Conservation (phyloP, 2,888 invertebrate species). For the Sarcophaga subvicina region DNA sequence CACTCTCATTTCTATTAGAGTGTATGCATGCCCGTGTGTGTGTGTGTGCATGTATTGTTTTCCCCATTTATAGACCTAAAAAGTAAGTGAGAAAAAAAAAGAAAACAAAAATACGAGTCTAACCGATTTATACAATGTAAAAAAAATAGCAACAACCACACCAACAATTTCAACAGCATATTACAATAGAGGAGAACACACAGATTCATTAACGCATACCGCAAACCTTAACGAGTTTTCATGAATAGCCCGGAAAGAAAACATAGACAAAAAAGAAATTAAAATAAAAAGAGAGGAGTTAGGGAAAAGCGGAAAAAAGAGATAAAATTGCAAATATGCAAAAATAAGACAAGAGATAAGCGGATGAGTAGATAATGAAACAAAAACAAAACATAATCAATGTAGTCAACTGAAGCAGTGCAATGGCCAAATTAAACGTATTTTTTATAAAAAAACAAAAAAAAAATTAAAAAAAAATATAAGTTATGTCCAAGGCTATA, state of each 20-base stretch:
- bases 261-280: neutral
- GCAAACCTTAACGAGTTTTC: constrained; percentile 64
- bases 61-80: constrained; percentile 5
- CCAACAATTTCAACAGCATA: neutral
- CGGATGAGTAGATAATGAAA: neutral
- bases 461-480: too few relatives aligned
- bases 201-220: constrained; percentile 67
- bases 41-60: constrained; percentile 41
- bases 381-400: neutral
- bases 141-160: neutral
- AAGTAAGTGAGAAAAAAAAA: neutral
- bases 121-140: neutral
- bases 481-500: too few relatives aligned
- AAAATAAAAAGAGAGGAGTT: neutral
- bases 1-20: neutral
- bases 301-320: neutral
- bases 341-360: constrained; percentile 14
- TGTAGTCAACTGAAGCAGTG: too few relatives aligned
- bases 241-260: constrained; percentile 35
- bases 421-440: too few relatives aligned
- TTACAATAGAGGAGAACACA: constrained; percentile 35
- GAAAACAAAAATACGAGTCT: neutral
- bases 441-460: too few relatives aligned
- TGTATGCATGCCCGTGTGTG: neutral
- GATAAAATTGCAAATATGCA: constrained; percentile 14